Evolutionary conservation across 2,113 vertebrate species (phyloP), one percentile per base, ranked within the genome.

Genomic region (Hepsetus odoe): DNA sequence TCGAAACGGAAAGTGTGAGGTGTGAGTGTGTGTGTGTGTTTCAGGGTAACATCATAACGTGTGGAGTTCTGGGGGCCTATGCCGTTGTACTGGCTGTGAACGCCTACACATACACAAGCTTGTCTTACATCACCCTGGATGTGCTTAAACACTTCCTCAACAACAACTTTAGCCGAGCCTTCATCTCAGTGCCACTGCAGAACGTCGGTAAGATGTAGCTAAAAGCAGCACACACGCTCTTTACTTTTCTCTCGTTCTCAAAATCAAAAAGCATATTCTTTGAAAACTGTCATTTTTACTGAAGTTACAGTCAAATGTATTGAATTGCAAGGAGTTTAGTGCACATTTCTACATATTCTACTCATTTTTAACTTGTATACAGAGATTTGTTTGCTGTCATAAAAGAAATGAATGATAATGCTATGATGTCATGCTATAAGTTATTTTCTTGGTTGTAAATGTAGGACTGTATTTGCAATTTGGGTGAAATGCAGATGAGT

Each of bases 11-110:
- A 38, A 20, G n/a, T 49, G 26, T 44, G 32, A 49, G 13, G 42
- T 4, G 16, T 1, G 2, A 26, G 4, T 67, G 53, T 55, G 14
- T 51, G 12, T 76, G 40, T 87, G 33, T 81, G 62, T 74, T 69
- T 0, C 77, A 99, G 98, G 92, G 98, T 35, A 99, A 96, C 90
- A 98, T 99, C 73, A 38, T 88, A 69, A 89, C 94, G 0, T 98
- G 95, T 76, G 96, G 93, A 0, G 44, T 95, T 1, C 79, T 95
- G 1, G 98, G 98, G 0, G 94, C 92, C 0, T 97, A 99, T 0
- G 80, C 92, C 0, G 89, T 97, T 28, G 38, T 98, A 26, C 86
- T 99, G 70, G 95, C 95, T 0, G 46, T 95, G 62, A 91, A 93
- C 77, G 93, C 93, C 73, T 99, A 95, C 12, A n/a, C 93, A n/a